A percentile compares a stretch with the other conserved stretches of the same genome.
Conservation (phyloP, 2,888 invertebrate genomes). For the Ametastegia equiseti region DNA sequence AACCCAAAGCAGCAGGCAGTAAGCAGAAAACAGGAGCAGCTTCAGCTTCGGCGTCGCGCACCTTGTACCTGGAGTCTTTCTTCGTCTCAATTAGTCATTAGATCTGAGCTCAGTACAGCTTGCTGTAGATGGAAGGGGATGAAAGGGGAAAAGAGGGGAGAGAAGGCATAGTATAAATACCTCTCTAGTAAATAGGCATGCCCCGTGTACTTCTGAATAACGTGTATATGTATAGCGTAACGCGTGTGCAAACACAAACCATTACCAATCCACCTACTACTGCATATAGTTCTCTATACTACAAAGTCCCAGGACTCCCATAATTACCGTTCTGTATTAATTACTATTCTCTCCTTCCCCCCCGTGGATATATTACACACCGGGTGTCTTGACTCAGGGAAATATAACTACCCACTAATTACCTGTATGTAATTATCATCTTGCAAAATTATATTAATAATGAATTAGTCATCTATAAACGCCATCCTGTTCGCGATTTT, state of each 20-base stretch:
- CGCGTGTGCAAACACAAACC: neutral
- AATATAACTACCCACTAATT: neutral
- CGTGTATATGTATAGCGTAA: neutral
- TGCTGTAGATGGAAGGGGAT: too few relatives aligned
- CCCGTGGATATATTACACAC: constrained; percentile 4
- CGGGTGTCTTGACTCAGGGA: neutral
- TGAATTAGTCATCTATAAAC: too few relatives aligned
- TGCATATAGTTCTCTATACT: constrained; percentile 1
- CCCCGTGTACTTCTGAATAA: neutral
- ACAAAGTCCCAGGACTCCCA: constrained; percentile 41
- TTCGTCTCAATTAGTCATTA: constrained; percentile 67
- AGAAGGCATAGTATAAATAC: constrained; percentile 34
- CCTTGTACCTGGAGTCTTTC: constrained; percentile 53
- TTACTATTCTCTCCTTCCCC: constrained; percentile 28
- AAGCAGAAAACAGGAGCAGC: too few relatives aligned
- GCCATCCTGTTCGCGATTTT: too few relatives aligned
- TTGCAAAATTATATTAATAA: too few relatives aligned
- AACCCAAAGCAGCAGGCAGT: neutral
- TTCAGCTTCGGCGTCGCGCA: constrained; percentile 36
- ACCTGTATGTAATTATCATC: neutral
- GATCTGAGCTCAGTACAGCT: too few relatives aligned
- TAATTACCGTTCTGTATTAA: constrained; percentile 47
- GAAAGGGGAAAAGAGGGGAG: neutral
- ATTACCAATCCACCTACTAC: neutral
- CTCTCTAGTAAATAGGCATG: constrained; percentile 41